phyloP scores from a whole-genome alignment of 2,113 vertebrate genomes.

The Hemiscyllium ocellatum region DNA sequence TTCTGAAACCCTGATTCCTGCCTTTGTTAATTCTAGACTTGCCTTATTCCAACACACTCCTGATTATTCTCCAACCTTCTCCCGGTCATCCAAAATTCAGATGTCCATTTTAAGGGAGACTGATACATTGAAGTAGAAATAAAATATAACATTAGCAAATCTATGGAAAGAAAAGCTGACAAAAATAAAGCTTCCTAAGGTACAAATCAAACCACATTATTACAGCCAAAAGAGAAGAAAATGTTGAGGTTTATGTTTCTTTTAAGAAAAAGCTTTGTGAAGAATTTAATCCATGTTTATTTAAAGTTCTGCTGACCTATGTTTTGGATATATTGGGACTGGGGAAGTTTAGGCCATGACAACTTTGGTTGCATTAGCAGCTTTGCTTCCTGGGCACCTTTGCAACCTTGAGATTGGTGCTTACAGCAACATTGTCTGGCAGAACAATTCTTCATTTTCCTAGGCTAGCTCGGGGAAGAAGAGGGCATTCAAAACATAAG shows the following conservation, averaged over 20 bases:
- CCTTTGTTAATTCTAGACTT: no score
- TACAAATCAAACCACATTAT: neutral
- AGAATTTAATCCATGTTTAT: neutral
- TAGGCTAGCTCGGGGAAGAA: neutral
- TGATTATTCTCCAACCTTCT: no score
- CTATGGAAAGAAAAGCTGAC: neutral
- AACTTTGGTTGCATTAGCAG: neutral
- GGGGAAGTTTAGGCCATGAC: no score
- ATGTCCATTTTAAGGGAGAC: neutral
- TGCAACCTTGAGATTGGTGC: neutral
- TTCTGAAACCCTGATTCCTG: no score
- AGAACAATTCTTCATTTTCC: neutral
- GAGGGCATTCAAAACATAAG: neutral
- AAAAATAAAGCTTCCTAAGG: neutral
- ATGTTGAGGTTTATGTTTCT: neutral
- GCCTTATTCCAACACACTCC: no score
- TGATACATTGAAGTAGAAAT: neutral
- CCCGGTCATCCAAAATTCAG: neutral
- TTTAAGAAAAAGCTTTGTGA: neutral
- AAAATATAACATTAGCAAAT: constrained; percentile 3
- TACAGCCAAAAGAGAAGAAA: neutral
- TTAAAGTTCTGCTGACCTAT: neutral
- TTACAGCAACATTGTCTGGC: neutral
- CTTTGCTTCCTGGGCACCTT: no score
- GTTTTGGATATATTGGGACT: neutral